Evolutionary conservation across 2,888 invertebrate species (phyloP).

Genomic region (Aleiodes leptofemur): DNA sequence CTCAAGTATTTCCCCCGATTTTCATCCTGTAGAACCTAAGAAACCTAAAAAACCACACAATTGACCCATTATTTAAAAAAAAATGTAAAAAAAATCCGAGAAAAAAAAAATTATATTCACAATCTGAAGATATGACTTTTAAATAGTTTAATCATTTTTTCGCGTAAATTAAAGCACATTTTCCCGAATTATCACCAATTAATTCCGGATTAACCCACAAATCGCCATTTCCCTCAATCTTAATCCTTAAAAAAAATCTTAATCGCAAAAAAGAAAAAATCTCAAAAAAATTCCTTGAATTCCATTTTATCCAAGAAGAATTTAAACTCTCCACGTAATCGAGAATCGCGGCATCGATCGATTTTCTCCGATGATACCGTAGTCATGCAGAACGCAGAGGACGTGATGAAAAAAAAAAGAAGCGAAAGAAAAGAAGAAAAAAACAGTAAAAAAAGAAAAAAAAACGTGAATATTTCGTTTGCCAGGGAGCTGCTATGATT

Average conservation of each 20-base stretch:
- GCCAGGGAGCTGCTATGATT: slow-evolving; percentile 60
- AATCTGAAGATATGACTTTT: too few relatives aligned
- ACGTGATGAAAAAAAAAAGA: slow-evolving; percentile 10
- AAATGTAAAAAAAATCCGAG: too few relatives aligned
- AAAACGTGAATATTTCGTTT: slow-evolving; percentile 11
- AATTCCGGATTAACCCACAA: not conserved
- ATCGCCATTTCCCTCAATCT: not conserved
- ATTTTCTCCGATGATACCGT: slow-evolving; percentile 17
- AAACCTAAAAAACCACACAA: too few relatives aligned
- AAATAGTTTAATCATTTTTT: too few relatives aligned
- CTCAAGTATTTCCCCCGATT: too few relatives aligned
- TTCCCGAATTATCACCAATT: too few relatives aligned
- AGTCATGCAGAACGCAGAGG: slow-evolving; percentile 31
- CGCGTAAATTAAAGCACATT: too few relatives aligned
- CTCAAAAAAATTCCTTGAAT: not conserved
- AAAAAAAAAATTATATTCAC: too few relatives aligned
- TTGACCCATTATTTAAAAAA: too few relatives aligned
- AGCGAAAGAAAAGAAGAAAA: not conserved
- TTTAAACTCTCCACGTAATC: slow-evolving; percentile 12
- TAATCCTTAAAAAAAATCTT: not conserved
- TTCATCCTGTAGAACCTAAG: too few relatives aligned
- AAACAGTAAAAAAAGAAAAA: not conserved
- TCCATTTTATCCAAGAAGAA: not conserved
- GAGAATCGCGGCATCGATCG: slow-evolving; percentile 35
- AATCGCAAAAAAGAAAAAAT: not conserved